Evolutionary conservation across 2,113 vertebrate species (phyloP).

Genomic region (Camelus dromedarius): DNA sequence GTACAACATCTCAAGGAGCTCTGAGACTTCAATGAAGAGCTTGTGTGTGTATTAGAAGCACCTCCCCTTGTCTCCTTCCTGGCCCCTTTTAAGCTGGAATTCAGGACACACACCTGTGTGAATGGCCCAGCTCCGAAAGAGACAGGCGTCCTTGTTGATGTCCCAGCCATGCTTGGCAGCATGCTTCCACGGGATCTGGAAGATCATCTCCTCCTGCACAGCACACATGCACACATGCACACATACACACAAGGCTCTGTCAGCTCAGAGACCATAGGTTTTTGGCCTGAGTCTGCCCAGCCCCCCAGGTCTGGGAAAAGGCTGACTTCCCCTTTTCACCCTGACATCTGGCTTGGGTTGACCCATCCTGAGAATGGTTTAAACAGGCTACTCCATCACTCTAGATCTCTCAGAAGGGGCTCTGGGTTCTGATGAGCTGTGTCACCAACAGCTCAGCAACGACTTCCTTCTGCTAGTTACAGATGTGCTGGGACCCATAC

Average conservation of each 20-base stretch:
- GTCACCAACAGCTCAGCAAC: background rate
- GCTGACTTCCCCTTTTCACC: conserved; percentile 71
- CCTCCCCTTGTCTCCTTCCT: background rate
- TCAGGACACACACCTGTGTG: conserved; percentile 93
- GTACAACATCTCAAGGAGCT: background rate
- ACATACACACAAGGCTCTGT: conserved; percentile 25
- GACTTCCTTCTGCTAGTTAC: background rate
- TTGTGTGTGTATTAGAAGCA: background rate
- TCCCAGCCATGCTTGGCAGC: conserved; percentile 98
- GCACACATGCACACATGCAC: conserved; percentile 50
- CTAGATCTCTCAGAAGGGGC: conserved; percentile 5
- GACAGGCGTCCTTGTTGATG: conserved; percentile 95
- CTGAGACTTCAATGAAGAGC: background rate
- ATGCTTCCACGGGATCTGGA: conserved; percentile 98
- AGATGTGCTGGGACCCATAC: background rate
- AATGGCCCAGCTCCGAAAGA: conserved; percentile 97
- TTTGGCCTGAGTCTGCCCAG: conserved; percentile 37
- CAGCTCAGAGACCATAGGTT: conserved; percentile 54
- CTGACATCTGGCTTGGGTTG: conserved; percentile 60
- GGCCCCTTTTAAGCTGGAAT: background rate
- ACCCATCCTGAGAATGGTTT: background rate
- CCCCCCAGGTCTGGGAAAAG: conserved; percentile 64
- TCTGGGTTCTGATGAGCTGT: background rate
- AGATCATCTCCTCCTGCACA: conserved; percentile 92
- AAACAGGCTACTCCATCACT: background rate